Conservation (phyloP, 2,113 vertebrate genomes). For the Phocoena phocoena region DNA sequence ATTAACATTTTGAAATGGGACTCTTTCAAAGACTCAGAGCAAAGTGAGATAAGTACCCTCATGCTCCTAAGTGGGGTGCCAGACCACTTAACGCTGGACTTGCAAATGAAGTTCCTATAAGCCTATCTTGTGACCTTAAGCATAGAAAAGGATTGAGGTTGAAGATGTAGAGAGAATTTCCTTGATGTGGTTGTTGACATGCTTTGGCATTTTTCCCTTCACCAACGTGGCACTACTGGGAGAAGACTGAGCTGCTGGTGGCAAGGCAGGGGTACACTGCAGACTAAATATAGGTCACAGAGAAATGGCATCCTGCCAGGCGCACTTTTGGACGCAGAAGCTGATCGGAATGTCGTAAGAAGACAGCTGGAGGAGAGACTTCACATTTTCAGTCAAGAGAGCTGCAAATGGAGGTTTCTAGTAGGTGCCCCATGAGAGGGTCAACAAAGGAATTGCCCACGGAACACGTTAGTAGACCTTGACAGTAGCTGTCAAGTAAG, state of each 20-base stretch:
- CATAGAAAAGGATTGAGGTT: not conserved
- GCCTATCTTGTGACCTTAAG: not conserved
- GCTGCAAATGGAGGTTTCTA: not conserved
- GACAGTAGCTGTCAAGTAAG: not conserved
- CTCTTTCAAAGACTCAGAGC: not conserved
- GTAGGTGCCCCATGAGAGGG: not conserved
- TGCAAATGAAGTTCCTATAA: not conserved
- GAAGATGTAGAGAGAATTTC: not conserved
- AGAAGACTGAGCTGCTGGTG: not conserved
- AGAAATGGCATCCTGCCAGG: not conserved
- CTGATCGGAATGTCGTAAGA: not conserved
- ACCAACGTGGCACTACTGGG: too few relatives aligned
- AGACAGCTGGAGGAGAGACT: not conserved
- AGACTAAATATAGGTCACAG: not conserved
- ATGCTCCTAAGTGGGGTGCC: not conserved
- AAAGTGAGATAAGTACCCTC: not conserved
- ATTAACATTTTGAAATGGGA: not conserved
- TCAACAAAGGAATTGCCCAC: not conserved
- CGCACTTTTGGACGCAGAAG: not conserved
- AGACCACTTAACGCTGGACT: not conserved
- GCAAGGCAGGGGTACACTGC: not conserved
- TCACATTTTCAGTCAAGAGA: not conserved
- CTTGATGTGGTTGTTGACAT: not conserved
- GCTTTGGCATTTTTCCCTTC: not conserved
- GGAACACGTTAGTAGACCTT: not conserved